Evolutionary conservation across 2,888 invertebrate species (phyloP).

Genomic region (Ametastegia equiseti): DNA sequence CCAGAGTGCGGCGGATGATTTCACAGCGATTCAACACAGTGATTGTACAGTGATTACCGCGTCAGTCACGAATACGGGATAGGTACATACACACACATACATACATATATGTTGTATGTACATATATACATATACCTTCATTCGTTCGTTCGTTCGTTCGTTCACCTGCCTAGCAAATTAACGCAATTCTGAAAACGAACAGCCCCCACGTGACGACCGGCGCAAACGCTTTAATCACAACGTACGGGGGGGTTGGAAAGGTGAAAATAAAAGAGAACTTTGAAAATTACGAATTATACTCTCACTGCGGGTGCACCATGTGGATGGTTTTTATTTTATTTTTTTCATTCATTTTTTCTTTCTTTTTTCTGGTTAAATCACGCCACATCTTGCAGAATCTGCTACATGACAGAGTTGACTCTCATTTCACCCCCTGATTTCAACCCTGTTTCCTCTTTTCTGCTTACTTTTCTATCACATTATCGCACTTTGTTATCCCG

Average conservation of each 20-base stretch:
- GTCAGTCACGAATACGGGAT: constrained; percentile 68
- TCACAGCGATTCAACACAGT: constrained; percentile 53
- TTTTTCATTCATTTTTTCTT: neutral
- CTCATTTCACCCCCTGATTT: neutral
- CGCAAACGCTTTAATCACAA: constrained; percentile 58
- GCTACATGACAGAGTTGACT: neutral
- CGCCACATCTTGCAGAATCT: neutral
- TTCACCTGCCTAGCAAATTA: constrained; percentile 72
- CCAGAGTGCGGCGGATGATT: constrained; percentile 41
- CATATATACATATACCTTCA: too few species aligned
- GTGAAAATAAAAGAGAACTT: constrained; percentile 17
- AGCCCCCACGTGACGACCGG: constrained; percentile 53
- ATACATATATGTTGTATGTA: too few species aligned
- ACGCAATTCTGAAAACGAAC: constrained; percentile 73
- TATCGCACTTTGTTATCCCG: constrained; percentile 23
- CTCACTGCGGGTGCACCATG: neutral
- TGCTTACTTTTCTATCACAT: neutral
- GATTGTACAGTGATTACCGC: constrained; percentile 72
- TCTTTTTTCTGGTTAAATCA: neutral
- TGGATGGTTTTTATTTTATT: neutral
- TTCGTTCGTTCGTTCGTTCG: constrained; percentile 30
- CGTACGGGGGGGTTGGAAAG: neutral
- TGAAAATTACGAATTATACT: constrained; percentile 16
- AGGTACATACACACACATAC: constrained; percentile 1
- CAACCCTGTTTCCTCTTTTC: neutral